Evolutionary conservation across 2,113 vertebrate genomes (phyloP), one percentile per base, ranked within the genome.

Genomic region (Psilopsiagon aymara): DNA sequence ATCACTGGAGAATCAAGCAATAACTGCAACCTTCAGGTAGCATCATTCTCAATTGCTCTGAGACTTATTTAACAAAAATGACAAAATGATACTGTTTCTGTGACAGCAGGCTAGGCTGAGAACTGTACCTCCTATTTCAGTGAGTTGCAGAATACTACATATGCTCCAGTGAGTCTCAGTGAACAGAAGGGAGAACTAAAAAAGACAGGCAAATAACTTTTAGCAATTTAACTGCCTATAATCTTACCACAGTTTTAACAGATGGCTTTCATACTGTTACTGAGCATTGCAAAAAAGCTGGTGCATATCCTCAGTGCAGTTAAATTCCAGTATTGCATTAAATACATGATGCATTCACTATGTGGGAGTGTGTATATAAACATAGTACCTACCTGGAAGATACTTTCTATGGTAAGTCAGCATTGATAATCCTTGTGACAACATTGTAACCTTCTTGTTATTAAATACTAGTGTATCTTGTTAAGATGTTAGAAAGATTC

Each of bases 151-250:
- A 82, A 80, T 67, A 31, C 76, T 93, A 70, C 47, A 75, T 51
- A 75, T 64, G 88, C 88, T 96, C 64, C 86, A 94, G 68, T 75
- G 81, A 90, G 70, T 64, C 86, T 95, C 74, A 49, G 35, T 78
- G 90, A 97, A 93, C 95, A 97, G 94, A 97, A 90, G 86, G 92
- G 76, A 93, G 53, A 92, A 71, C 90, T 84, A 90, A 95, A 96
- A 90, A 96, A 96, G 93, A 92, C 82, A 37, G 93, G 79, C 60
- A 2, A 88, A 94, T 79, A 96, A 73, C 90, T 92, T 90, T 95
- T 92, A 94, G 82, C 79, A 86, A 47, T 92, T 95, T 92, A 83
- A 75, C 85, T 96, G 79, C 86, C 90, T 96, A 49, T 86, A 90
- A 88, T 96, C 90, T 62, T 92, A 82, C 20, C 46, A 33, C 49